Percentiles rank a stretch among this genome's conserved stretches.
Conservation (phyloP, 2,113 vertebrate species). For the Gallinago paraguaiae region DNA sequence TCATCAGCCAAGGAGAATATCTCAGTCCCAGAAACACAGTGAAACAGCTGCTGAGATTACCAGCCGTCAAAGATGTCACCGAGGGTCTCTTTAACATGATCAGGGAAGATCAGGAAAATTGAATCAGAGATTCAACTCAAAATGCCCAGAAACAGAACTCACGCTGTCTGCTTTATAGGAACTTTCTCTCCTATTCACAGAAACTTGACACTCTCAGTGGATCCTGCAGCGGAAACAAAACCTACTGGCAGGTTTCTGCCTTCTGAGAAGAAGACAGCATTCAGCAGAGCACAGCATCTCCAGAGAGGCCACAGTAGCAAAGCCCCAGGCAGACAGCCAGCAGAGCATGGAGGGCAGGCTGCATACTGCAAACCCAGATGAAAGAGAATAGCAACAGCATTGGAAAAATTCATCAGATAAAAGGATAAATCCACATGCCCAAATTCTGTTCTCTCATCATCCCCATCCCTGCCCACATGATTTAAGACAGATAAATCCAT, state of each 20-base stretch:
- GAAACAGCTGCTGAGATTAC: neutral
- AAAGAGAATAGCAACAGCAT: neutral
- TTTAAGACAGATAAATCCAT: neutral
- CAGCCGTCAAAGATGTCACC: neutral
- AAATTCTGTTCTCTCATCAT: neutral
- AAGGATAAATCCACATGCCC: neutral
- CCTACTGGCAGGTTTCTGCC: neutral
- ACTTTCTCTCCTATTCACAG: neutral
- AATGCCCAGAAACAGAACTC: neutral
- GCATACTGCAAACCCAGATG: neutral
- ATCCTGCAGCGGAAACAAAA: neutral
- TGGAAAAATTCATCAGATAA: neutral
- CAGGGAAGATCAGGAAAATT: neutral
- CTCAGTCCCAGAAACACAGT: neutral
- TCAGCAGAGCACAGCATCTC: neutral
- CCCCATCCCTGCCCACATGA: neutral
- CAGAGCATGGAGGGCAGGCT: neutral
- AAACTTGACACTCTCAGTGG: neutral
- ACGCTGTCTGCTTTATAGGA: neutral
- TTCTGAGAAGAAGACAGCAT: neutral
- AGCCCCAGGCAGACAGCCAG: constrained; percentile 4
- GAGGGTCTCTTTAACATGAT: neutral
- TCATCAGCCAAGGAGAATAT: neutral
- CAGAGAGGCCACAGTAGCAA: neutral
- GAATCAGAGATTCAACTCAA: neutral